Base-by-base conservation (phyloP, 1,140 invertebrate species). In the Tyrophagus putrescentiae region DNA sequence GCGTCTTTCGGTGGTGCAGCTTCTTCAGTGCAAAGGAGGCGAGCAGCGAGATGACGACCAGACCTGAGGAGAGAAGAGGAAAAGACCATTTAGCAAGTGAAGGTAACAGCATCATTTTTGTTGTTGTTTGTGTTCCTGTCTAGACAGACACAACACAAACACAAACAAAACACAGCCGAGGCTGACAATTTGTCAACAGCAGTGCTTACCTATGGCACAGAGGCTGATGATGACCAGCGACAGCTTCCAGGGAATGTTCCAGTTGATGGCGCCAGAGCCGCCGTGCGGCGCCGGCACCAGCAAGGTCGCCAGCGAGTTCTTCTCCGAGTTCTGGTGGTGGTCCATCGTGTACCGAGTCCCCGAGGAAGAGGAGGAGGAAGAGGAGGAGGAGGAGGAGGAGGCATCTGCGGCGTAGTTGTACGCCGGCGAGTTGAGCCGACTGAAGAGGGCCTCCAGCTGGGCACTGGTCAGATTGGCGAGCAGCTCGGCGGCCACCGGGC, bases 1-100 rank as follows among this genome's bases (percentile, higher is more conserved):
- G n/a, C n/a, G n/a, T 54, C 28, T 54, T 54, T 11, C 52, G 52
- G 25, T 27, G 11, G 25, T 54, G 32, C 2, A 54, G 25, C 25
- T 54, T 54, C 25, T 54, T 54, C 3, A 54, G 13, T 3, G 25
- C 13, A 3, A 54, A 33, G n/a, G 28, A 31, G 32, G 52, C 39
- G n/a, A 54, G 39, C 25, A 54, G 27, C 1, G 52, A 54, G 39
- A 54, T 54, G 25, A 54, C 27, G 52, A 54, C 52, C 13, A 54
- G 28, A 54, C 52, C 52, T 54, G 25, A 2, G 3, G 25, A 25
- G 7, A 18, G 13, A 48, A 18, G 31, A 21, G 31, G 23, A 25
- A 21, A 21, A 13, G 23, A 7, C 23, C 31, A 21, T 21, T 48
- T 21, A 29, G 18, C 21, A 48, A 18, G 23, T 13, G 45, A 48